Conservation (phyloP, 2,888 invertebrate species). For the Amphipyra tragopoginis region DNA sequence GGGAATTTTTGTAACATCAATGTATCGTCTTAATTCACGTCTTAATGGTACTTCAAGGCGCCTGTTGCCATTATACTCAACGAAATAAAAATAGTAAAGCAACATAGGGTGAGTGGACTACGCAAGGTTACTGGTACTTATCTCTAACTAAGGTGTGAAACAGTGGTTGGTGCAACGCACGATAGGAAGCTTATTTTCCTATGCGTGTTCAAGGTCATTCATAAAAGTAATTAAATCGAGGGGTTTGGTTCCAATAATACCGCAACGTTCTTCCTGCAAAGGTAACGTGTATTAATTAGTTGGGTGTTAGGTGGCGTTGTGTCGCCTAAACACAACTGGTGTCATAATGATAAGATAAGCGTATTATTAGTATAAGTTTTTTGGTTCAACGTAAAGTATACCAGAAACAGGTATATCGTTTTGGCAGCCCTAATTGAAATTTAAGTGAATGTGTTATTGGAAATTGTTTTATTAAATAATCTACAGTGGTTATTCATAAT, state of each 20-base stretch:
- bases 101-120: conserved; percentile 20
- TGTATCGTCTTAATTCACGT: conserved; percentile 5
- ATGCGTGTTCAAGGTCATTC: conserved; percentile 9
- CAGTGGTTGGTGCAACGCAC: conserved; percentile 23
- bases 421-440: conserved; percentile 86
- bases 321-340: conserved; percentile 19
- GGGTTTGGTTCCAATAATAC: conserved; percentile 15
- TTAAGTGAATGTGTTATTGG: conserved; percentile 51
- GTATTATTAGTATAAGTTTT: conserved; percentile 42
- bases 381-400: conserved; percentile 50
- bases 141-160: conserved; percentile 10
- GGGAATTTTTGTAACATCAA: conserved; percentile 6
- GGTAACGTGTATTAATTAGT: conserved; percentile 12
- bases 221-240: conserved; percentile 7
- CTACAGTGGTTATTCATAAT: conserved; percentile 35
- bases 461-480: conserved; percentile 36
- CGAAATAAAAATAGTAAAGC: conserved; percentile 30
- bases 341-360: conserved; percentile 40
- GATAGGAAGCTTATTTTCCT: conserved; percentile 9
- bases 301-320: conserved; percentile 23
- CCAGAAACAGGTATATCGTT: conserved; percentile 78
- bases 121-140: conserved; percentile 23
- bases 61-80: conserved; percentile 25
- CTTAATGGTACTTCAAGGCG: conserved; percentile 9
- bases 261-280: conserved; percentile 2